Evolutionary conservation across 2,797 vertebrate genomes (phyloP), one percentile per base, ranked within the genome.

Genomic region (Gila robusta): DNA sequence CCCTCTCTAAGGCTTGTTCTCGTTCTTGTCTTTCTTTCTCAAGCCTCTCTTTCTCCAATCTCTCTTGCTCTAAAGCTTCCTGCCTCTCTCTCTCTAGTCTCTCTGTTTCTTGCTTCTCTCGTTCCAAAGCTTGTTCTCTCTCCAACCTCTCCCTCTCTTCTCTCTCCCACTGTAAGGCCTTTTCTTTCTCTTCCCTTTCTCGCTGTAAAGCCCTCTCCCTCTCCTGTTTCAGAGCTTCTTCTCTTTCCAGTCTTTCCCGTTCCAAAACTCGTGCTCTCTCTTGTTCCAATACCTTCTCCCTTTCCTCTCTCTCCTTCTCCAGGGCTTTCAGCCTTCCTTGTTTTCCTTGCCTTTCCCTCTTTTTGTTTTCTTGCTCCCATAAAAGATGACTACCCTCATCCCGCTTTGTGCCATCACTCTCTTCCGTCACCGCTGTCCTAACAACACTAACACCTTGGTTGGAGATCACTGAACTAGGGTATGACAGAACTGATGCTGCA

Each of bases 371-470:
- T 37, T 74, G 32, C 62, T 80, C 73, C 82, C 86, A 73, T n/a
- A 69, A 78, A 56, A 72, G 64, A 84, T 62, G 82, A 23, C 69
- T 35, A 41, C 69, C 73, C 5, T 81, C 79, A 37, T 78, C 81
- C 39, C 62, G 78, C 47, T 87, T 85, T 12, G 14, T n/a, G 11
- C 54, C 77, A 59, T 93, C 93, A 88, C 91, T 91, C 41, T 93
- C 92, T 23, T 94, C 92, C 49, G 83, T 74, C 32, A 89, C 88
- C 23, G 91, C 89, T 74, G 91, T 89, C 84, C 93, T 94, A 19
- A 94, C 92, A 35, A 94, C 92, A 91, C 93, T 94, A 66, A 91
- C 62, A 77, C 90, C 86, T 82, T 93, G 93, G 89, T 92, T 92
- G 84, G 90, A 88, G 88, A 93, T 93, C 85, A 92, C 91, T 79